phyloP scores from a whole-genome alignment of 2,888 invertebrate genomes.

The Tinea semifulvella region DNA sequence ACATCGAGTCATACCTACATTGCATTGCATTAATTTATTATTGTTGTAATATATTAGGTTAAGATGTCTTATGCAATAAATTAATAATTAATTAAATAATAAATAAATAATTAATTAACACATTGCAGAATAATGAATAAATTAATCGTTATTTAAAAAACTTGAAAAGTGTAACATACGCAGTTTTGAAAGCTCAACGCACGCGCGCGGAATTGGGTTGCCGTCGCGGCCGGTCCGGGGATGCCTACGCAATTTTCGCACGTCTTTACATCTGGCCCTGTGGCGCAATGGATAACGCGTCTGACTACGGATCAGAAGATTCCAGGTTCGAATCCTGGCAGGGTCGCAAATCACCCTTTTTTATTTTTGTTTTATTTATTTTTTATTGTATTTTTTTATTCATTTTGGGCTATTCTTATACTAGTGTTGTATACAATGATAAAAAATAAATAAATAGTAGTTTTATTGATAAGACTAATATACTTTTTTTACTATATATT shows the following conservation, averaged over 20 bases:
- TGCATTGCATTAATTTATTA: no score
- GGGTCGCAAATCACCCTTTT: conserved; percentile 54
- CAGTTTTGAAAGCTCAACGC: no score
- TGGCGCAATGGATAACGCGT: conserved; percentile 61
- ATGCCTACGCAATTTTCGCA: conserved; percentile 2
- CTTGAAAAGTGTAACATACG: no score
- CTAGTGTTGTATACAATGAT: neutral
- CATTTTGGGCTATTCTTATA: neutral
- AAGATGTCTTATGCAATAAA: no score
- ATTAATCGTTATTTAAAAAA: no score
- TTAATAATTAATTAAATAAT: no score
- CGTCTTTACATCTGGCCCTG: conserved; percentile 29
- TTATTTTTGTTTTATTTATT: conserved; percentile 15
- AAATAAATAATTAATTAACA: no score
- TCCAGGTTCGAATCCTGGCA: conserved; percentile 74
- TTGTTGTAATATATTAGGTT: no score
- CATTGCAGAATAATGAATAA: no score
- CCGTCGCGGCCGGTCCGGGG: no score
- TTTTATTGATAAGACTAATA: neutral
- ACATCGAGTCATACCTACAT: no score
- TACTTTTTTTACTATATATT: neutral
- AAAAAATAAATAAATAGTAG: neutral
- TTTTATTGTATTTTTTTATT: conserved; percentile 11
- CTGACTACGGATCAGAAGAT: conserved; percentile 77
- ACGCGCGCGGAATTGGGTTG: no score